These are phyloP conservation scores for Oreortyx pictus DNA, from an alignment of 2,797 vertebrate genomes.

Conservation along the genomic window DNA sequence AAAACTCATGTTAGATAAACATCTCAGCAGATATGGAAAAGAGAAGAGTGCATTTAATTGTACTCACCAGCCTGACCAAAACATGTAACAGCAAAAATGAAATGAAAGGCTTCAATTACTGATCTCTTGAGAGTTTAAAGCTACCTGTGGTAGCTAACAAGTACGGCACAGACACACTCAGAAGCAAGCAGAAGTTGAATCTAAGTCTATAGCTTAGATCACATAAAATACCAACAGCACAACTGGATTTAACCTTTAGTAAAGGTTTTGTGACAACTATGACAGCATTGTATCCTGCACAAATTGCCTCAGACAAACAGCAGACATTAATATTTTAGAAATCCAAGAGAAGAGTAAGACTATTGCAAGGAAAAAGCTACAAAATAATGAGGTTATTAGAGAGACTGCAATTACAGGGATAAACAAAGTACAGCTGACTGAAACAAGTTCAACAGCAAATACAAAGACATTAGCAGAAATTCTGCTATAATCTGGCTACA, in stretches of 20 bases:
- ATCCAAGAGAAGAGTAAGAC: background rate
- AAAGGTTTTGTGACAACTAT: background rate
- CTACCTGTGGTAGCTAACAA: background rate
- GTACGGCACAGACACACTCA: background rate
- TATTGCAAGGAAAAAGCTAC: background rate
- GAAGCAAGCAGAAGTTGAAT: background rate
- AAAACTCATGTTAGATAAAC: background rate
- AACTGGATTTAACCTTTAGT: background rate
- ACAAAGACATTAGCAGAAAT: slow-evolving; percentile 31
- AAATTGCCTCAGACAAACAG: slow-evolving; percentile 19
- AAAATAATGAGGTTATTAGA: background rate
- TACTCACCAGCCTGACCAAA: background rate
- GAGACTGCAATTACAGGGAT: background rate
- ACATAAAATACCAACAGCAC: background rate
- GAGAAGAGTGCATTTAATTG: background rate
- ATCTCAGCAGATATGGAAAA: background rate
- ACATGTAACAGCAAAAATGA: background rate
- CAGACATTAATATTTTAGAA: slow-evolving; percentile 44
- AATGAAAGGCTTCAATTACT: background rate
- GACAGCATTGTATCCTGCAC: background rate
- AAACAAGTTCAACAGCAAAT: background rate
- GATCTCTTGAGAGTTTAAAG: background rate
- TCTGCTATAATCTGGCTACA: slow-evolving; percentile 31
- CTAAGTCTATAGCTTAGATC: background rate
- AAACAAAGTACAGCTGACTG: slow-evolving; percentile 9